Evolutionary conservation across 2,888 invertebrate species (phyloP), one percentile per base, ranked within the genome.

Genomic region (Gortyna flavago): DNA sequence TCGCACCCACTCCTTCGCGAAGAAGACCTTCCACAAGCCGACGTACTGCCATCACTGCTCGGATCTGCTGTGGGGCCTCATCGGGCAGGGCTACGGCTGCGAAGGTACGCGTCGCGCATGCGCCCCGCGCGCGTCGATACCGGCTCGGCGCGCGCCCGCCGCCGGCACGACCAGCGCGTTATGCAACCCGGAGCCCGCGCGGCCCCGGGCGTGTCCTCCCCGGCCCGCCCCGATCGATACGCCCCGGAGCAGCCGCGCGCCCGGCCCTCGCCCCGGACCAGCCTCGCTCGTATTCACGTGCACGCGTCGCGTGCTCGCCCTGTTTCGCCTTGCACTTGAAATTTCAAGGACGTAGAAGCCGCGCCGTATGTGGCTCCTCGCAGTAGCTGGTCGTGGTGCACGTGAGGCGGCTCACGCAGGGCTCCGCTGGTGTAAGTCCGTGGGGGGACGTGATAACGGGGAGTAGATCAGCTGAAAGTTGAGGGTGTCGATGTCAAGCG

Each of bases 41-140:
- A 99, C 99, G 94, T 99, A 99, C 97, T 99, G 99, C 97, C 99
- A 99, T 97, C 99, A 99, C 97, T 99, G 99, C 98, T 99, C 99
- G 96, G 99, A 99, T 97, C 98, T 99, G 98, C 98, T 99, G 95
- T 99, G 99, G 99, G 99, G 99, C 96, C 98, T 99, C 97, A 99
- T 99, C 96, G 99, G 99, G 97, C 99, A 99, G 97, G 99, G 99
- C 97, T 99, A 99, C 97, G 99, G 99, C 96, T 99, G 99, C 98
- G 99, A 99, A 99, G 99, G 99, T 99, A 97, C 97, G 97, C 94
- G 91, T 87, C 95, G 95, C 95, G 95, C 95, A 95, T 95, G 95
- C 96, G 95, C 94, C 93, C 91, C 93, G 92, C 89, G 93, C 92
- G 92, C 94, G 94, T 95, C 96, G 95, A 95, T 95, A 95, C 93